These are phyloP conservation scores for Melanotaenia maccullochi DNA, from an alignment of 2,797 vertebrate genomes.

Conservation along the genomic window DNA sequence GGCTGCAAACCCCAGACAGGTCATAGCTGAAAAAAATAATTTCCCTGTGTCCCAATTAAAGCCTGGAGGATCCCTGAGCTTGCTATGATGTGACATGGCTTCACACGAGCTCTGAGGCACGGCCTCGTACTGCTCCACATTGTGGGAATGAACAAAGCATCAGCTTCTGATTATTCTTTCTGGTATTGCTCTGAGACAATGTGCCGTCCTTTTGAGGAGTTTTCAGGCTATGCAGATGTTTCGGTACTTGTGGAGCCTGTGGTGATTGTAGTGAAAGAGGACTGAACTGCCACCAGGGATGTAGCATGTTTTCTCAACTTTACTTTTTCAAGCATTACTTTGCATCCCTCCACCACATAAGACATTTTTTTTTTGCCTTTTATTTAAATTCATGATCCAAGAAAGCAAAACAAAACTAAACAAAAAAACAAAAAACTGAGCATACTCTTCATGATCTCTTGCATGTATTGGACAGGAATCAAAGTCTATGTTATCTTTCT, in stretches of 20 bases:
- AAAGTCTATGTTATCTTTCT: neutral
- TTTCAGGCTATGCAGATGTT: slow-evolving; percentile 75
- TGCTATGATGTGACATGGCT: slow-evolving; percentile 74
- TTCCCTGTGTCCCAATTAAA: slow-evolving; percentile 76
- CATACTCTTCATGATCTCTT: neutral
- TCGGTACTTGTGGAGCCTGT: slow-evolving; percentile 44
- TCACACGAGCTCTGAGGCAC: slow-evolving; percentile 57
- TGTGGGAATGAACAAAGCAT: slow-evolving; percentile 64
- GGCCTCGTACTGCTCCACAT: slow-evolving; percentile 37
- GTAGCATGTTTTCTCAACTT: slow-evolving; percentile 39
- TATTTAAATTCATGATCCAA: slow-evolving; percentile 10
- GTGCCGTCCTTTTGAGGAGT: slow-evolving; percentile 58
- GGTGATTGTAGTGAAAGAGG: slow-evolving; percentile 48
- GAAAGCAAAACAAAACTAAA: slow-evolving; percentile 6
- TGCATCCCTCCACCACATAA: slow-evolving; percentile 25
- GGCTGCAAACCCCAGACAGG: slow-evolving; percentile 66
- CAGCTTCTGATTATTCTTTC: slow-evolving; percentile 62
- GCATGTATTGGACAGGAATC: neutral
- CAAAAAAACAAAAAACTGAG: neutral
- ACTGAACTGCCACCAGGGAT: slow-evolving; percentile 54
- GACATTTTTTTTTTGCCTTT: slow-evolving; percentile 20
- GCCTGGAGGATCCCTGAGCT: slow-evolving; percentile 62
- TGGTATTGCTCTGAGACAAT: slow-evolving; percentile 67
- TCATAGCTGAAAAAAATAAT: slow-evolving; percentile 71
- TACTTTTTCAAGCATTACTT: slow-evolving; percentile 40